Base-by-base conservation (phyloP, 2,113 vertebrate genomes). In the Spea multiplicata region DNA sequence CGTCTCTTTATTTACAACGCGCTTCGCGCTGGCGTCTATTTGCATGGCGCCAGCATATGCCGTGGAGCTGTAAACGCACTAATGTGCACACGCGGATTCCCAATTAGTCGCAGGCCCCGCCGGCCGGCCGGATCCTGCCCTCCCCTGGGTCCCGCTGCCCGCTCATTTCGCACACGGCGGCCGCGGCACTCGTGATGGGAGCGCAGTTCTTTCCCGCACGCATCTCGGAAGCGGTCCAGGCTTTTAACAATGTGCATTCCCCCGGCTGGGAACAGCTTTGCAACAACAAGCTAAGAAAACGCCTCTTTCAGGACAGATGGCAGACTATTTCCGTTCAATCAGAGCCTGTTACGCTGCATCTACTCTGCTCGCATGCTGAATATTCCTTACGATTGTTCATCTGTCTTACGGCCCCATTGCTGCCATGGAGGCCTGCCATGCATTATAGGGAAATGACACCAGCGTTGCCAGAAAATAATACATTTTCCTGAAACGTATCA, bases 231-330 rank as follows among this genome's bases (percentile, higher is more conserved):
- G 59, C 44, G 55, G 66, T 73, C 77, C 77, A 79, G 70, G 77
- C 77, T 73, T 79, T 79, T 79, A 79, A 79, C 77, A 73, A 79
- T 62, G 62, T 72, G 77, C 77, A 79, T 79, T 79, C 77, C 77
- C 77, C 71, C 64, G 74, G 77, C 71, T 79, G 77, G 77, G 77
- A 79, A 79, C 77, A 79, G 77, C 77, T 79, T 73, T 73, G 62
- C 77, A 79, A 79, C 70, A 79, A 79, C 77, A 79, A 79, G 70
- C 77, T 79, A 66, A 59, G 77, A 73, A 79, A 79, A 73, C 77
- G 77, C 77, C 77, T 79, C 77, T 79, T 79, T 73, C 77, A 79
- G 77, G 77, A 79, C 77, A 79, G 77, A 79, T 79, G 77, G 77
- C 77, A 79, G 77, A 79, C 77, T 73, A 79, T 79, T 79, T 79